These are phyloP conservation scores for Idaea dimidiata DNA, from an alignment of 2,888 invertebrate genomes.

Conservation along the genomic window DNA sequence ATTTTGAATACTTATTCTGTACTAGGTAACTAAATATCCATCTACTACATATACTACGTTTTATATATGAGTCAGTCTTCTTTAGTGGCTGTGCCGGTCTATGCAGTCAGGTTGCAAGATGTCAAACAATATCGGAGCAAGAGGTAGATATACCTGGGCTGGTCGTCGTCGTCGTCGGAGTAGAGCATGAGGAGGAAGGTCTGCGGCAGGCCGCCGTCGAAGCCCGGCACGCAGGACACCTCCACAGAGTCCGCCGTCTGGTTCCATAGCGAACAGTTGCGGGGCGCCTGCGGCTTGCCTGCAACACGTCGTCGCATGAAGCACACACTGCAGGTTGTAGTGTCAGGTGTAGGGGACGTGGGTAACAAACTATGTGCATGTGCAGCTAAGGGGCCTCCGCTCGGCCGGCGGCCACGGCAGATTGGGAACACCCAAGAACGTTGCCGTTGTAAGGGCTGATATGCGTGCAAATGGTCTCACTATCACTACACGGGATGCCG, in stretches of 20 bases:
- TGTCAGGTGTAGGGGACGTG: background rate
- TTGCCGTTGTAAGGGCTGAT: too few species aligned
- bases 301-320: slow-evolving; percentile 23
- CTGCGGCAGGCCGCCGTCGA: slow-evolving; percentile 94
- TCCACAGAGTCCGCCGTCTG: slow-evolving; percentile 91
- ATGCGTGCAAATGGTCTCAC: too few species aligned
- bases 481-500: too few species aligned
- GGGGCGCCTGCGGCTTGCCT: slow-evolving; percentile 92
- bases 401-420: too few species aligned
- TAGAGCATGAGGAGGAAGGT: slow-evolving; percentile 91
- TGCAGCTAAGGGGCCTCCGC: too few species aligned
- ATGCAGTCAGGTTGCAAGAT: too few species aligned
- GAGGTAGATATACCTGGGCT: slow-evolving; percentile 49
- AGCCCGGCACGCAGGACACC: slow-evolving; percentile 90
- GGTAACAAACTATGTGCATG: slow-evolving; percentile 16
- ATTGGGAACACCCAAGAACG: too few species aligned
- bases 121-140: too few species aligned
- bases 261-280: slow-evolving; percentile 92
- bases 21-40: background rate
- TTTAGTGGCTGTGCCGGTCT: background rate
- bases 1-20: slow-evolving; percentile 4
- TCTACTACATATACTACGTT: background rate
- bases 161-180: slow-evolving; percentile 53
- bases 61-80: background rate
- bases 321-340: background rate